Percentiles rank a stretch among this genome's conserved stretches.
phyloP scores from a whole-genome alignment of 2,113 vertebrate species.

The Cnemophilus loriae region DNA sequence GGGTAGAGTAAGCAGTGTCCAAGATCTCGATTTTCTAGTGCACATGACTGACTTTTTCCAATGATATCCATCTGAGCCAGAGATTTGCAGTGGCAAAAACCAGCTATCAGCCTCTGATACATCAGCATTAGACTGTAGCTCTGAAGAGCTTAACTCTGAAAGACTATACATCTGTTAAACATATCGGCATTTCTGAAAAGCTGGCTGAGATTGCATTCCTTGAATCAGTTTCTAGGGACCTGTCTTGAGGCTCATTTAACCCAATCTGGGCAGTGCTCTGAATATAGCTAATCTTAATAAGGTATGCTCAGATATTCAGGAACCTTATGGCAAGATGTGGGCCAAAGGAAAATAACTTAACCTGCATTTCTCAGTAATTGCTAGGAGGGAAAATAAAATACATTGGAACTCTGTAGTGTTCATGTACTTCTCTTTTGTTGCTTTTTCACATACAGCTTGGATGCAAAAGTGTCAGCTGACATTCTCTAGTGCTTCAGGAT shows the following conservation, averaged over 20 bases:
- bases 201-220: not conserved
- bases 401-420: not conserved
- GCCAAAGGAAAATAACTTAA: not conserved
- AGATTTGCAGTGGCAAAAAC: not conserved
- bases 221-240: not conserved
- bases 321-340: not conserved
- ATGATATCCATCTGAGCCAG: not conserved
- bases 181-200: not conserved
- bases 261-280: not conserved
- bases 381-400: not conserved
- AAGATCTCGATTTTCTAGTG: not conserved
- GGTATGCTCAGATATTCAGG: not conserved
- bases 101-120: not conserved
- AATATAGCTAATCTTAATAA: not conserved
- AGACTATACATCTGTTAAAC: constrained; percentile 2
- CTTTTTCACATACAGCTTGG: not conserved
- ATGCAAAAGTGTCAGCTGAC: not conserved
- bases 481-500: not conserved
- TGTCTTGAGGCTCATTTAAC: not conserved
- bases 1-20: not conserved
- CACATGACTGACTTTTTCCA: not conserved
- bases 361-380: not conserved
- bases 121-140: not conserved
- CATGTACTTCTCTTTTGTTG: not conserved
- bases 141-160: constrained; percentile 9